These are phyloP conservation scores for Anoplopoma fimbria DNA, from an alignment of 2,113 vertebrate species.

Conservation along the genomic window DNA sequence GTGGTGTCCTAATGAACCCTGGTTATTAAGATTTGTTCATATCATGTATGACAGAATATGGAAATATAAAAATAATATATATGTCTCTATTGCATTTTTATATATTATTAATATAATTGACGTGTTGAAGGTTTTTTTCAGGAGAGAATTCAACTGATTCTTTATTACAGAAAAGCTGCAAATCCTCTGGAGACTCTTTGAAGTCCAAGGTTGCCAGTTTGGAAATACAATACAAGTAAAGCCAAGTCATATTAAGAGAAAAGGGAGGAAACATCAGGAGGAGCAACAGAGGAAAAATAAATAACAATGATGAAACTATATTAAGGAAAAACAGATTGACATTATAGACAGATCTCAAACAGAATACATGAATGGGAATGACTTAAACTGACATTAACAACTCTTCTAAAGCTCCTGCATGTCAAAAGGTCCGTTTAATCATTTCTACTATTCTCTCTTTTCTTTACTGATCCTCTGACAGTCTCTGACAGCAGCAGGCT, in stretches of 20 bases:
- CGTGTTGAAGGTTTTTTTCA: not conserved
- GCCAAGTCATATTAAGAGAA: not conserved
- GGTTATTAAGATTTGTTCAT: not conserved
- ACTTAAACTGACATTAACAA: not conserved
- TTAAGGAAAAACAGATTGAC: not conserved
- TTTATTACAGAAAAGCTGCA: too few relatives aligned
- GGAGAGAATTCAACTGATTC: too few relatives aligned
- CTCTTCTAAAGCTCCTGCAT: not conserved
- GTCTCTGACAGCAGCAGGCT: constrained; percentile 21
- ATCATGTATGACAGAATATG: not conserved
- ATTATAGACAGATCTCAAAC: not conserved
- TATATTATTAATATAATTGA: not conserved
- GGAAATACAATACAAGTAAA: not conserved
- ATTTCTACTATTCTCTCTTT: not conserved
- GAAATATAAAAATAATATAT: not conserved
- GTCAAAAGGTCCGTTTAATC: not conserved
- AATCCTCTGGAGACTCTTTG: not conserved
- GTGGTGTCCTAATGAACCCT: not conserved
- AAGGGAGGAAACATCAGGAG: too few relatives aligned
- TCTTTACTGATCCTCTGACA: constrained; percentile 18
- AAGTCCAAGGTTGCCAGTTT: not conserved
- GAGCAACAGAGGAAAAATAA: not conserved
- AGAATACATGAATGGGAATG: not conserved
- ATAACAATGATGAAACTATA: not conserved
- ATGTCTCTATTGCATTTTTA: not conserved